Evolutionary conservation across 1,140 invertebrate species (phyloP).

Genomic region (Drepana arcuata): DNA sequence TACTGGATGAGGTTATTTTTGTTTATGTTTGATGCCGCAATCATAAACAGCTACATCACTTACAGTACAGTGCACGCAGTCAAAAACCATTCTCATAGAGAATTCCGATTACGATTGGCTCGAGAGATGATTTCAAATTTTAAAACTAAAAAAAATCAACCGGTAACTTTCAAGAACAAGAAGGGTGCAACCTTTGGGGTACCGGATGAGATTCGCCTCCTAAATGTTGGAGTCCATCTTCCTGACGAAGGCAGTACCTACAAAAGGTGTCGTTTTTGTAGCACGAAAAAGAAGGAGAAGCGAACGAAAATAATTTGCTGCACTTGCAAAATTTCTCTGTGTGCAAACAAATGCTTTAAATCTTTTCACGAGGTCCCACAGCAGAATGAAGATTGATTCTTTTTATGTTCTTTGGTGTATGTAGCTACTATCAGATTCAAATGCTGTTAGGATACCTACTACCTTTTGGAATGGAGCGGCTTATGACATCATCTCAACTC

Average conservation of each 20-base stretch:
- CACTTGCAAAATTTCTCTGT: conserved; percentile 2
- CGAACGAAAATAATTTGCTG: conserved; percentile 5
- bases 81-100: neutral
- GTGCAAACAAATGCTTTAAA: neutral
- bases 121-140: neutral
- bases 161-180: conserved; percentile 2
- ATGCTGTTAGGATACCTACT: neutral
- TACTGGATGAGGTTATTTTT: conserved; percentile 14
- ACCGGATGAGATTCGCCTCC: neutral
- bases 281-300: conserved; percentile 4
- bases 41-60: conserved; percentile 12
- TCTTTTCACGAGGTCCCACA: neutral
- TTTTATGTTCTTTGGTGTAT: neutral
- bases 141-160: neutral
- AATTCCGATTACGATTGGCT: neutral
- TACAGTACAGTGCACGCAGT: neutral
- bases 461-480: neutral
- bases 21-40: conserved; percentile 11
- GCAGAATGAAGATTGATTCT: too few species aligned
- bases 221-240: conserved; percentile 1
- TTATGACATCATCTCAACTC: too few species aligned
- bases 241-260: conserved; percentile 3
- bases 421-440: neutral
- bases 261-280: conserved; percentile 10
- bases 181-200: conserved; percentile 3